These are phyloP conservation scores for Enteromius afrohamiltoni DNA, from an alignment of 2,797 vertebrate genomes.

Conservation along the genomic window DNA sequence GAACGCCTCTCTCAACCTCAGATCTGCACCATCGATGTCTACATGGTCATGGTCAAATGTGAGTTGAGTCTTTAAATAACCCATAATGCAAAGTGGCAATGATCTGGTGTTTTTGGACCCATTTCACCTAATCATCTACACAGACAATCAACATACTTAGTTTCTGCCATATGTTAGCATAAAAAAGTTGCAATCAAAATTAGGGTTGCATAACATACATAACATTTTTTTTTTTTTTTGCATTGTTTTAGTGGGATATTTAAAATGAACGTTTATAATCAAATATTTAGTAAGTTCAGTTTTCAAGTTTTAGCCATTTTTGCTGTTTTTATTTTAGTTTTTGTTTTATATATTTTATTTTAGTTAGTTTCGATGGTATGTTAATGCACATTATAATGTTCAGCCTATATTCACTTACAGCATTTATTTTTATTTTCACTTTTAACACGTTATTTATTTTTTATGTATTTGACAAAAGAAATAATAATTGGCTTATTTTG, in stretches of 20 bases:
- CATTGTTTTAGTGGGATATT: background rate
- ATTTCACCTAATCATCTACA: background rate
- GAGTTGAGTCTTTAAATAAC: slow-evolving; percentile 77
- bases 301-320: background rate
- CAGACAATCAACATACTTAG: background rate
- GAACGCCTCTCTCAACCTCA: slow-evolving; percentile 91
- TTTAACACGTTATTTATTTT: background rate
- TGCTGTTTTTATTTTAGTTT: background rate
- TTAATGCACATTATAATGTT: background rate
- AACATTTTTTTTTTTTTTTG: background rate
- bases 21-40: slow-evolving; percentile 98
- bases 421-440: background rate
- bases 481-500: slow-evolving; percentile 1
- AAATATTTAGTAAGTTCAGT: background rate
- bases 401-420: background rate
- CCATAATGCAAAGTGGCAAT: background rate
- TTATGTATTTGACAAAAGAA: background rate
- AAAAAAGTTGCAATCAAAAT: background rate
- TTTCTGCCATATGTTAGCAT: background rate
- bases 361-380: background rate
- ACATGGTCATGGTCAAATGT: slow-evolving; percentile 99
- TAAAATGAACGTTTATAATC: background rate
- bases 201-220: background rate
- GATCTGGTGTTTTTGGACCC: background rate
- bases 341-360: background rate